phyloP scores from a whole-genome alignment of 2,888 invertebrate species.

The Zelleria hepariella region DNA sequence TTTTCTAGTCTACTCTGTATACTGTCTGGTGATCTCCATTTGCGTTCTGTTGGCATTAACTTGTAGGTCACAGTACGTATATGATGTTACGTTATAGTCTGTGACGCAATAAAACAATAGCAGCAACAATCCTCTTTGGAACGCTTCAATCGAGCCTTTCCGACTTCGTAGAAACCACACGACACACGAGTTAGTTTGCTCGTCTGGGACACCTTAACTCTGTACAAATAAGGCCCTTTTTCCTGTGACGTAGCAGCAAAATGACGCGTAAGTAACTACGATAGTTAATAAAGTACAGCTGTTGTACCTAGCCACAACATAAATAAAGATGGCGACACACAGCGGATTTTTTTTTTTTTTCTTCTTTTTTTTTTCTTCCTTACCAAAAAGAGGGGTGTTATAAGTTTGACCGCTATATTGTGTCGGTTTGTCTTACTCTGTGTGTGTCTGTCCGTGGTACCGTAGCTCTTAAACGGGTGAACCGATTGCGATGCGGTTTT shows the following conservation, averaged over 20 bases:
- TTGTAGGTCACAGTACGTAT: neutral
- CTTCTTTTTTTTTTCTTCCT: no score
- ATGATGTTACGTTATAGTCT: no score
- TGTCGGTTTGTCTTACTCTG: no score
- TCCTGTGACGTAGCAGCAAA: neutral
- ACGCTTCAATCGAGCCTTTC: neutral
- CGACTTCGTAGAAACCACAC: neutral
- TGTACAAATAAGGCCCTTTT: neutral
- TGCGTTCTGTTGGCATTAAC: neutral
- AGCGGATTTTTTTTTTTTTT: no score
- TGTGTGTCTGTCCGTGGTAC: no score
- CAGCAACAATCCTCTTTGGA: neutral
- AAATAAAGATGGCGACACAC: no score
- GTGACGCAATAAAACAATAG: neutral
- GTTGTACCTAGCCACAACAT: neutral
- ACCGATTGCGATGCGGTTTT: no score
- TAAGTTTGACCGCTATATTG: no score
- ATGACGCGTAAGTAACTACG: neutral
- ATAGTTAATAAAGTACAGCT: neutral
- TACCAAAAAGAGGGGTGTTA: no score
- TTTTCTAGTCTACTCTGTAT: no score
- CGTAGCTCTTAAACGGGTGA: no score
- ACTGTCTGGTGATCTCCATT: neutral
- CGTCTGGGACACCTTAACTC: neutral
- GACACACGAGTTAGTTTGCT: neutral